A percentile compares a stretch with the other conserved stretches of the same genome.
Conservation (phyloP, 2,797 vertebrate genomes). For the Scomberomorus guttatus region DNA sequence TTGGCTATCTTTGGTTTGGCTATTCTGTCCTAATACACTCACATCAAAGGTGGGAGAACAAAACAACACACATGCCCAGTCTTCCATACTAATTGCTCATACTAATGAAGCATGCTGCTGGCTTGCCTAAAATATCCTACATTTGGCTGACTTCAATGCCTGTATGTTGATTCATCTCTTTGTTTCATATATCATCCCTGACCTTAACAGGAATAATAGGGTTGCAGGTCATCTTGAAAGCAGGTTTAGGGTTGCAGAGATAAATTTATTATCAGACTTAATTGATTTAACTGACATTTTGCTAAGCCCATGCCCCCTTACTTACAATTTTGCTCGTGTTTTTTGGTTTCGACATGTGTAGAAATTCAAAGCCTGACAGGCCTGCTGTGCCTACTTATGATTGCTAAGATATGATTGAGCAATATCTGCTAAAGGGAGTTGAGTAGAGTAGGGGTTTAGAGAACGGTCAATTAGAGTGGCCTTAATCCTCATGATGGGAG, state of each 20-base stretch:
- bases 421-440: not conserved
- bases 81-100: slow-evolving; percentile 66
- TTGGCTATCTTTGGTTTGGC: slow-evolving; percentile 59
- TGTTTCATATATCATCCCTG: slow-evolving; percentile 21
- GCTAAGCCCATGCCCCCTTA: not conserved
- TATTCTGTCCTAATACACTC: slow-evolving; percentile 36
- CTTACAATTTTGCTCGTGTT: not conserved
- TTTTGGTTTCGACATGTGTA: not conserved
- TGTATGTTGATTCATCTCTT: slow-evolving; percentile 24
- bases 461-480: not conserved
- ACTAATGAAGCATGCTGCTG: slow-evolving; percentile 48
- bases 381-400: not conserved
- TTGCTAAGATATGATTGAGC: not conserved
- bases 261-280: not conserved
- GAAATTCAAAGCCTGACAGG: not conserved
- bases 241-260: not conserved
- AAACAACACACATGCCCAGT: slow-evolving; percentile 48
- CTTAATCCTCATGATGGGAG: not conserved
- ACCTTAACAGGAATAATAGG: slow-evolving; percentile 22
- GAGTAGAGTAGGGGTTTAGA: not conserved
- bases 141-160: slow-evolving; percentile 25
- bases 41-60: slow-evolving; percentile 68
- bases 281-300: not conserved
- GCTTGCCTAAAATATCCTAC: slow-evolving; percentile 37
- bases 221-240: slow-evolving; percentile 5